phyloP scores from a whole-genome alignment of 2,113 vertebrate species.

The Octodon degus region DNA sequence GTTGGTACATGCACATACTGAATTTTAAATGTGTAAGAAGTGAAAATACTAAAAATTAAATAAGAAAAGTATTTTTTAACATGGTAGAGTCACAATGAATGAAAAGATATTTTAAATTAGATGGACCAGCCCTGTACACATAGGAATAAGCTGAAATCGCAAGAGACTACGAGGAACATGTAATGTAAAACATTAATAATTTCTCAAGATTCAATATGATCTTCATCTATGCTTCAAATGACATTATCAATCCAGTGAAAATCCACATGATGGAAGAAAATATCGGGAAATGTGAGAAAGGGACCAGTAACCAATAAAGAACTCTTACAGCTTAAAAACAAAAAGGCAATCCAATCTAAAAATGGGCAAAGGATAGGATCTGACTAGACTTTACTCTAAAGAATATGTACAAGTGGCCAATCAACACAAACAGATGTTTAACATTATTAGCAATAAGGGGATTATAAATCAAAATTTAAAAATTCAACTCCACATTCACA shows the following conservation, averaged over 20 bases:
- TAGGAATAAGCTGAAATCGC: neutral
- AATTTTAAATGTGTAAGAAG: slow-evolving; percentile 54
- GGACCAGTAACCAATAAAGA: neutral
- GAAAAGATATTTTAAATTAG: neutral
- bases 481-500: neutral
- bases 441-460: neutral
- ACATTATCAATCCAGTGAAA: slow-evolving; percentile 34
- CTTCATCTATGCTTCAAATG: neutral
- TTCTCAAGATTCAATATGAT: slow-evolving; percentile 21
- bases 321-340: slow-evolving; percentile 42
- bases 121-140: neutral
- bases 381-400: slow-evolving; percentile 33
- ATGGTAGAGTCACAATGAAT: neutral
- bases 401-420: neutral
- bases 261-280: slow-evolving; percentile 31
- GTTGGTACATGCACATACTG: neutral
- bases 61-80: neutral
- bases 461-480: slow-evolving; percentile 47
- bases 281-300: neutral
- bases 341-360: slow-evolving; percentile 41
- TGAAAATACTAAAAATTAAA: slow-evolving; percentile 51
- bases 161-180: neutral
- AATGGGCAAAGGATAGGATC: neutral
- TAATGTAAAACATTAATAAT: slow-evolving; percentile 4
- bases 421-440: slow-evolving; percentile 14